Base-by-base conservation (phyloP, 2,888 invertebrate genomes). In the Coecobrya sp. region DNA sequence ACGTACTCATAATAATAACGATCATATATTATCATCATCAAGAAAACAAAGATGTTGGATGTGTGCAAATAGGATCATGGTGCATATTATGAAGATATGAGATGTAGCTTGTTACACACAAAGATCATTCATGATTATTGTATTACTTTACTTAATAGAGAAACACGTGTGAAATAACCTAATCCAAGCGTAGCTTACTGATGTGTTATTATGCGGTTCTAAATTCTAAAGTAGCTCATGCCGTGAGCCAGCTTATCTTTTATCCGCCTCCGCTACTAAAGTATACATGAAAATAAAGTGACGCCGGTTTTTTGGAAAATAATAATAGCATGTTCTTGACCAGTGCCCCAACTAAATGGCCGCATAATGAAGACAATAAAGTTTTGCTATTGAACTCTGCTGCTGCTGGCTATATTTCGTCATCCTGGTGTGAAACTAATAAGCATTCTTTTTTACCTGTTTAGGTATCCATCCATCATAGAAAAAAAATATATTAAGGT, bases 281-380 rank as follows among this genome's bases (percentile, higher is more conserved):
- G 52, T 10, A 13, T 59, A 19, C 62, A 62, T 62, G 27, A 62
- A 62, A 62, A 27, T 62, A 62, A 52, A 79, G 79, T 82, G 81
- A 82, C 36, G 81, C 81, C 59, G 81, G 59, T n/a, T 36, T 30
- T 82, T 19, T 0, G 59, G 19, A 30, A 55, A 55, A 55, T 22
- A 42, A 55, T 88, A 88, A 55, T 88, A 88, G 65, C 49, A 65
- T 7, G 79, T 81, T 88, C 55, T 16, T 81, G 70, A 70, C 16
- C 5, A 36, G 55, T 86, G 45, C 59, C 42, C 55, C 49, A 49
- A 76, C 19, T 76, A 87, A 73, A 87, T 76, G 86, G 76, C 62
- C 25, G 86, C 27, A 73, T 59, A 76, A 87, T 87, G 76, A 87
- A 76, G n/a, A 42, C 42, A 45, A 45, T 42, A 76, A 11, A 11